Base-by-base conservation (phyloP, 2,888 invertebrate genomes). In the Conus canariensis region DNA sequence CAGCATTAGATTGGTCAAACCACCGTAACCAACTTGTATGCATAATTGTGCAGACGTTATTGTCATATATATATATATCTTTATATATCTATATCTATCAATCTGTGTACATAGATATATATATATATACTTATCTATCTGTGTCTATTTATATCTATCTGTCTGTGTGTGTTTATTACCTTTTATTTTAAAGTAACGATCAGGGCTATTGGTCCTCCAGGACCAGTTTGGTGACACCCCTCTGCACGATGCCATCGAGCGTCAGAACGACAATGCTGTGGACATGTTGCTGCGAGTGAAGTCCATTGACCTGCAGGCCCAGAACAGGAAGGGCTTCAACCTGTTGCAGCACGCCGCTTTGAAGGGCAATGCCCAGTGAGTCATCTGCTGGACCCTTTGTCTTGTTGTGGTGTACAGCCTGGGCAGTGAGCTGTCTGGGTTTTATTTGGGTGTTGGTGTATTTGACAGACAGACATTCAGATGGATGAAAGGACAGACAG, bases 301-400 rank as follows among this genome's bases (percentile, higher is more conserved):
- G 86, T 97, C 97, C 86, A 97, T 98, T 16, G 97, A 98, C 95
- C 98, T 98, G 93, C 97, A 97, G 0, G 96, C 98, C n/a, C 97
- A 97, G 89, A 98, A 98, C 95, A 98, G 98, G 95, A 97, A 98
- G 77, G 98, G 98, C 14, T 98, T 98, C 95, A 98, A 98, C 96
- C 98, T 98, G 0, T 98, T 98, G 95, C 98, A 98, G 95, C 45
- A 45, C 4, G 98, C 98, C 0, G 98, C 98, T 0, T 97, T 98
- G n/a, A 98, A 98, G 96, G 98, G 98, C 74, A 98, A 98, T 94
- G 97, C 97, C 89, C 97, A 97, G 97, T 97, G 95, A 96, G 97
- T 96, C 1, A 6, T 70, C 16, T 45, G 16, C 7, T 7, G 64
- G 4, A 64, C 16, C 12, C 64, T 6, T 77, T 10, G 25, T 30